Conservation (phyloP, 2,888 invertebrate genomes). For the Hedychridium roseum region DNA sequence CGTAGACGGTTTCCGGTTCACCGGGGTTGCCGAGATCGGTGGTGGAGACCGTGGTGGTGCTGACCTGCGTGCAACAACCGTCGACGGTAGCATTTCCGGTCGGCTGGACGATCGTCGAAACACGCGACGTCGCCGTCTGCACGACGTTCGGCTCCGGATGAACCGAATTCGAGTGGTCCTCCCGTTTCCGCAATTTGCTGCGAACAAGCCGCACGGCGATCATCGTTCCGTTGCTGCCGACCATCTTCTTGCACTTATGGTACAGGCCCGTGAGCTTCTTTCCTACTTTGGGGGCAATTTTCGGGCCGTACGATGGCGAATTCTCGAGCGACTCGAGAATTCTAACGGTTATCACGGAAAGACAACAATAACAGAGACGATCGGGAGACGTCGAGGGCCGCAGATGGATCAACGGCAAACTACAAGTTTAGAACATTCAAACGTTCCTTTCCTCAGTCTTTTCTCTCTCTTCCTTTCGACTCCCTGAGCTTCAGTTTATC, state of each 20-base stretch:
- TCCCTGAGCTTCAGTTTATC: too few relatives aligned
- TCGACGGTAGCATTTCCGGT: constrained; percentile 24
- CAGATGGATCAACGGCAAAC: background rate
- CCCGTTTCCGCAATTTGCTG: constrained; percentile 88
- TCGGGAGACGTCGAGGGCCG: background rate
- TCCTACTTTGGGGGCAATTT: constrained; percentile 47
- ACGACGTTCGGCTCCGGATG: constrained; percentile 73
- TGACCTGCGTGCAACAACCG: constrained; percentile 39
- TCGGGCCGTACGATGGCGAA: constrained; percentile 40
- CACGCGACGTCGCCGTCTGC: constrained; percentile 66
- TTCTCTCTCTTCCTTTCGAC: constrained; percentile 4
- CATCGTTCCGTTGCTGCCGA: constrained; percentile 86
- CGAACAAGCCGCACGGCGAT: constrained; percentile 90
- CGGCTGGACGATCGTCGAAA: constrained; percentile 36
- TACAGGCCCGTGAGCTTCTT: constrained; percentile 57
- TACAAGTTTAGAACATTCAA: background rate
- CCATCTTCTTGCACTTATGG: constrained; percentile 72
- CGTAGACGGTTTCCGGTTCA: constrained; percentile 40
- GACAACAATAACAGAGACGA: constrained; percentile 5
- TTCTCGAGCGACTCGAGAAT: constrained; percentile 43
- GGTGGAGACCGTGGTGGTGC: constrained; percentile 35
- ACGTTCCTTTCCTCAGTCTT: constrained; percentile 5
- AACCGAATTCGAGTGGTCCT: constrained; percentile 70
- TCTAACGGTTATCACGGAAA: constrained; percentile 21
- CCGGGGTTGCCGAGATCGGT: constrained; percentile 54